Percentiles rank a stretch among this genome's conserved stretches.
Evolutionary conservation across 2,888 invertebrate species (phyloP).

Genomic region (Hydrotaea cyrtoneurina): DNA sequence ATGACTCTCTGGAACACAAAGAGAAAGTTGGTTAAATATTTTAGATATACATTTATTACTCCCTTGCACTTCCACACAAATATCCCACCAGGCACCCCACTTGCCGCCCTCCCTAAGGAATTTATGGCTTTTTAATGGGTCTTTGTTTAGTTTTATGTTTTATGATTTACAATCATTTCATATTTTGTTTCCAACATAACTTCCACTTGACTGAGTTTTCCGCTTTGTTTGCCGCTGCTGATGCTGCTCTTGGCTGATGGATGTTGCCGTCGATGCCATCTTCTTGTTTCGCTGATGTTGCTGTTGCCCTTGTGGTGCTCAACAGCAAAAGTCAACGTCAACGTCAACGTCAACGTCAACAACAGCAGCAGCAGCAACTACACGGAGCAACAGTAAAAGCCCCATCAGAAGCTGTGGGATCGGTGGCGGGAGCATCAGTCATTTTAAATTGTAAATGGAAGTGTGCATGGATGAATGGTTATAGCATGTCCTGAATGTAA

Average conservation of each 20-base stretch:
- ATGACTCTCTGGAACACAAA: conserved; percentile 75
- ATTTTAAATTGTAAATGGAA: conserved; percentile 29
- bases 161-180: conserved; percentile 45
- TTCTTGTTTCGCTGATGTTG: background rate
- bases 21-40: background rate
- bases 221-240: conserved; percentile 31
- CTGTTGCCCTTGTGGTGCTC: background rate
- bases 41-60: conserved; percentile 17
- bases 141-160: conserved; percentile 42
- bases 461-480: background rate
- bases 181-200: conserved; percentile 41
- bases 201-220: conserved; percentile 55
- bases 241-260: background rate
- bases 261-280: too few species aligned
- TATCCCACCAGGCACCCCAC: background rate
- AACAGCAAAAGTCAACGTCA: conserved; percentile 20
- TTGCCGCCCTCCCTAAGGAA: background rate
- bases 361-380: conserved; percentile 27
- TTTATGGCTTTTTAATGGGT: conserved; percentile 41
- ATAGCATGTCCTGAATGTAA: background rate
- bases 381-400: conserved; percentile 16
- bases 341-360: too few species aligned
- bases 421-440: conserved; percentile 40
- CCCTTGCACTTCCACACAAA: background rate
- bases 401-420: conserved; percentile 24